phyloP scores from a whole-genome alignment of 2,888 invertebrate genomes.

The Amorpha juglandis region DNA sequence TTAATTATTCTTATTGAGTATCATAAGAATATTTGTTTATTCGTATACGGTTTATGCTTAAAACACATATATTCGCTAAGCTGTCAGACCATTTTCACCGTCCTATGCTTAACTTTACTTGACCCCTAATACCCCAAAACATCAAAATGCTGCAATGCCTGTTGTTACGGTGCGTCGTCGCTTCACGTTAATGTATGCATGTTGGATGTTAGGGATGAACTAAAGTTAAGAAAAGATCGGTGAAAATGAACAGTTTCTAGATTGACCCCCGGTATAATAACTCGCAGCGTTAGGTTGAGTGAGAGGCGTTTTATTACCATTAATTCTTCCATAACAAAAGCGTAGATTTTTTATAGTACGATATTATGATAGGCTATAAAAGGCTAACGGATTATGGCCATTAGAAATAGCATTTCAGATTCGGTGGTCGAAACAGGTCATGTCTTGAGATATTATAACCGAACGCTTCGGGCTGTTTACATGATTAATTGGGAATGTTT shows the following conservation, averaged over 20 bases:
- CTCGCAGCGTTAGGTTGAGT: not conserved
- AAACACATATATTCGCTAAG: too few species aligned
- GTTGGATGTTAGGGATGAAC: not conserved
- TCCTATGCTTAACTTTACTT: too few species aligned
- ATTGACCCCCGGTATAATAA: not conserved
- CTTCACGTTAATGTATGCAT: not conserved
- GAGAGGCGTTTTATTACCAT: not conserved
- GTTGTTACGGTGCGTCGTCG: too few species aligned
- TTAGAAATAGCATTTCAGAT: slow-evolving; percentile 17
- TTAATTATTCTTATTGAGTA: too few species aligned
- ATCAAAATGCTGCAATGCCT: too few species aligned
- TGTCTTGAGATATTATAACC: slow-evolving; percentile 2
- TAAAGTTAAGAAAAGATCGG: too few species aligned
- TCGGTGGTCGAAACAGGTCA: slow-evolving; percentile 1
- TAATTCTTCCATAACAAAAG: not conserved
- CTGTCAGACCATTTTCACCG: too few species aligned
- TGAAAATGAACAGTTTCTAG: not conserved
- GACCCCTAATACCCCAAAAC: too few species aligned
- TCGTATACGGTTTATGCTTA: too few species aligned
- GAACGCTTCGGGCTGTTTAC: not conserved
- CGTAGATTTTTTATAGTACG: slow-evolving; percentile 3
- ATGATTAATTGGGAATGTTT: slow-evolving; percentile 20
- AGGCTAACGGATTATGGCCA: slow-evolving; percentile 14
- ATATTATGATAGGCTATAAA: slow-evolving; percentile 13
- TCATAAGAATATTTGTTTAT: too few species aligned